Evolutionary conservation across 2,888 invertebrate species (phyloP), one percentile per base, ranked within the genome.

Genomic region (Fragum whitleyi): DNA sequence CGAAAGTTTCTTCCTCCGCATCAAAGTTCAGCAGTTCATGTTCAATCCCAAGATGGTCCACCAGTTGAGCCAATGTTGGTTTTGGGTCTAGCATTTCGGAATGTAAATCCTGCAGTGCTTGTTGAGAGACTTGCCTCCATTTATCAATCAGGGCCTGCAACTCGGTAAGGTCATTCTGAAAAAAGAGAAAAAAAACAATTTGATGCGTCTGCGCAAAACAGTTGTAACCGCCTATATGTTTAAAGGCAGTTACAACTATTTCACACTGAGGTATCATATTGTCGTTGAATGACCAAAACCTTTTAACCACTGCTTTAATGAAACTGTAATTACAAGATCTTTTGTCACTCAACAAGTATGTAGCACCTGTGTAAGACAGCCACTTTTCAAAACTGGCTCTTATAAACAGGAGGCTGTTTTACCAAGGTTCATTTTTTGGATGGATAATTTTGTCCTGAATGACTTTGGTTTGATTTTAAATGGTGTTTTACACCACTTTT

Each of bases 81-180:
- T 79, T 84, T 2, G 91, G 91, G 28, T 89, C 88, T 11, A 87
- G 84, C 69, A 89, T 77, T 39, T 84, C 74, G 7, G 74, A 53
- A 29, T 86, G 87, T 28, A 91, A 84, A 73, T 91, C 90, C 39
- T 81, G 86, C 19, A 91, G 51, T 9, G 88, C 90, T 47, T 87
- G 76, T 73, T 91, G 91, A 68, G 87, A 85, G 1, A 89, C 88
- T 21, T 61, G 72, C 28, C 88, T 74, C 91, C 91, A 91, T 72
- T 89, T 91, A 65, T 85, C 79, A 59, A 90, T 90, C 75, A 91
- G 77, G 0, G 11, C 39, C 57, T 88, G 83, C 32, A 91, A 86
- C 51, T 89, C 81, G 21, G 53, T 53, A 42, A 91, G 79, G 70
- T 91, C 85, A 74, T 91, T 90, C 91, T 91, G 86, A n/a, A 85